Evolutionary conservation across 2,888 invertebrate species (phyloP).

Genomic region (Andricus curvator): DNA sequence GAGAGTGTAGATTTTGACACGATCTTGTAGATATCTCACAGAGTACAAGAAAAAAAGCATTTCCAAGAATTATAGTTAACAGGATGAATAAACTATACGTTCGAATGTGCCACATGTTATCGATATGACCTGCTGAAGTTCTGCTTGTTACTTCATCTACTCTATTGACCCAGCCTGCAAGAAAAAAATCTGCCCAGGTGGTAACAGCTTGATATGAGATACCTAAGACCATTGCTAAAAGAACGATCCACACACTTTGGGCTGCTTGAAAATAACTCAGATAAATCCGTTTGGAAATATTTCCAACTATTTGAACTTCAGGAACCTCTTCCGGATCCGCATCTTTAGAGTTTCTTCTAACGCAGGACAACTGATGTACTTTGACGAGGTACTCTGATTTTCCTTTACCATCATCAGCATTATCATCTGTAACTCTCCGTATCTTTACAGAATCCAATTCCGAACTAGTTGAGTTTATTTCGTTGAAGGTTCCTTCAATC

Average conservation of each 20-base stretch:
- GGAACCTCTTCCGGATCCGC: background rate
- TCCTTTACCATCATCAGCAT: too few relatives aligned
- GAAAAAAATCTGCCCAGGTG: slow-evolving; percentile 75
- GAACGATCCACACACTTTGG: slow-evolving; percentile 61
- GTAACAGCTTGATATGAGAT: slow-evolving; percentile 66
- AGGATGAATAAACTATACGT: too few relatives aligned
- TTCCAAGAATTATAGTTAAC: background rate
- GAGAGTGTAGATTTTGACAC: slow-evolving; percentile 85
- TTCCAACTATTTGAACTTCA: slow-evolving; percentile 51
- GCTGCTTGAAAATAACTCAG: slow-evolving; percentile 69
- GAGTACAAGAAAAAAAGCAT: slow-evolving; percentile 80
- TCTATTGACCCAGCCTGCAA: slow-evolving; percentile 79
- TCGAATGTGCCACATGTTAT: slow-evolving; percentile 61
- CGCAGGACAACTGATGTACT: too few relatives aligned
- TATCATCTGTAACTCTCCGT: background rate
- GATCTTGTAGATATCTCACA: slow-evolving; percentile 87
- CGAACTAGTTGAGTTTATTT: slow-evolving; percentile 80
- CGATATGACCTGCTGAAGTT: slow-evolving; percentile 46
- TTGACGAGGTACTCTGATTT: too few relatives aligned
- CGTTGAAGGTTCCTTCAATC: too few relatives aligned
- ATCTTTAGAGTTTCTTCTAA: too few relatives aligned
- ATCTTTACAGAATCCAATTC: slow-evolving; percentile 65
- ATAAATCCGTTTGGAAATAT: slow-evolving; percentile 57
- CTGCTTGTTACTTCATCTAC: slow-evolving; percentile 74
- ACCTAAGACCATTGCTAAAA: slow-evolving; percentile 63